Conservation (phyloP, 2,113 vertebrate species). For the Chamaea fasciata region DNA sequence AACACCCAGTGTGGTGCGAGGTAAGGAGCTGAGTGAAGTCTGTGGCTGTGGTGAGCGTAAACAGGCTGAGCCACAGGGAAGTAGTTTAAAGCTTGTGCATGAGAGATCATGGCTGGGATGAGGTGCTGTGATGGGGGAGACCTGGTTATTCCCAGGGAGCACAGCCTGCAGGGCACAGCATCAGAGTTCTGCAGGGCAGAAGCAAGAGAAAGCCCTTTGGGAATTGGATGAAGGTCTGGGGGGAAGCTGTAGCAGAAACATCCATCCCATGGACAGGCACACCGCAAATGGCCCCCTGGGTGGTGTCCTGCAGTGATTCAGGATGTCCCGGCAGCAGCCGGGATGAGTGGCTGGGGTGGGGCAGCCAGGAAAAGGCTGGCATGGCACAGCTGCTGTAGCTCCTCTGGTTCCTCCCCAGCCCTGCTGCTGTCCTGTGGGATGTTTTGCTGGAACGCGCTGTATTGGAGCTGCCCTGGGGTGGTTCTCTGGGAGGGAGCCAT, state of each 20-base stretch:
- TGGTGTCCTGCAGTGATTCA: background rate
- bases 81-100: background rate
- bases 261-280: background rate
- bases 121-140: background rate
- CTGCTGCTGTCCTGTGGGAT: background rate
- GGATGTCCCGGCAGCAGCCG: background rate
- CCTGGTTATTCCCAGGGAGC: background rate
- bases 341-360: background rate
- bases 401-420: background rate
- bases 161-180: background rate
- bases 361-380: background rate
- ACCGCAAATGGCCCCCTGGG: background rate
- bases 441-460: background rate
- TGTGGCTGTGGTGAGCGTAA: background rate
- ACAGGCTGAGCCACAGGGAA: background rate
- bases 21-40: background rate
- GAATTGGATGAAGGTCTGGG: background rate
- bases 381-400: background rate
- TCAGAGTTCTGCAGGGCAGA: background rate
- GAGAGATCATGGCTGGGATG: background rate
- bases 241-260: background rate
- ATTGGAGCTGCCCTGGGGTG: background rate
- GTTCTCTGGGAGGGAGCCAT: background rate
- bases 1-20: background rate
- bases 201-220: background rate